A percentile compares a stretch with the other conserved stretches of the same genome.
phyloP scores from a whole-genome alignment of 2,888 invertebrate species.

The Hydropsyche betteni region DNA sequence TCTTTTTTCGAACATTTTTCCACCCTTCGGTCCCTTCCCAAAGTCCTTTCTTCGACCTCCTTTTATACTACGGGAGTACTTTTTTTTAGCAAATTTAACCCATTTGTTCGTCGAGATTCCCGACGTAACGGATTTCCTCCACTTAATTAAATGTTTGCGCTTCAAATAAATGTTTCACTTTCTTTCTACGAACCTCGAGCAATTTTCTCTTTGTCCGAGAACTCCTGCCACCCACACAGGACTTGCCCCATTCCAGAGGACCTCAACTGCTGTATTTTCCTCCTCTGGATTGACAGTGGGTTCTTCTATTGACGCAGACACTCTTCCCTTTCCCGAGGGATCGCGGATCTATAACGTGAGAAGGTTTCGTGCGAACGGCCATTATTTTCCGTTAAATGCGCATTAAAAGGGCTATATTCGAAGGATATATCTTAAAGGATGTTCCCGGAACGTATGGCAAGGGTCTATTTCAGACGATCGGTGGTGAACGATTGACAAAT shows the following conservation, averaged over 20 bases:
- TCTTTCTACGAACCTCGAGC: conserved; percentile 41
- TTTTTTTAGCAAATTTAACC: conserved; percentile 38
- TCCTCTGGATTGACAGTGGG: neutral
- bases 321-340: neutral
- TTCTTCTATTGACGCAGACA: neutral
- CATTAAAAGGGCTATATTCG: neutral
- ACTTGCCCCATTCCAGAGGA: neutral
- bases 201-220: conserved; percentile 41
- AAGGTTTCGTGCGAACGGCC: conserved; percentile 23
- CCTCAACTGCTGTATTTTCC: neutral
- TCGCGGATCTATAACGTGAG: neutral
- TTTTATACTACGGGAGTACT: too few species aligned
- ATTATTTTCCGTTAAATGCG: conserved; percentile 27
- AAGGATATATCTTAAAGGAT: neutral
- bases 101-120: conserved; percentile 41
- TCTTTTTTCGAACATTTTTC: neutral
- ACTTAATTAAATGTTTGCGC: conserved; percentile 46
- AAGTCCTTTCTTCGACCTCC: too few species aligned
- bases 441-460: neutral
- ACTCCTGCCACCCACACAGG: too few species aligned
- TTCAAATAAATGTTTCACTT: conserved; percentile 46
- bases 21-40: too few species aligned
- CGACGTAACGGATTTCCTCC: conserved; percentile 43
- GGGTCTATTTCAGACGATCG: too few species aligned
- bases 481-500: too few species aligned